Evolutionary conservation across 2,888 invertebrate species (phyloP), one percentile per base, ranked within the genome.

Genomic region (Callyntrura sp.): DNA sequence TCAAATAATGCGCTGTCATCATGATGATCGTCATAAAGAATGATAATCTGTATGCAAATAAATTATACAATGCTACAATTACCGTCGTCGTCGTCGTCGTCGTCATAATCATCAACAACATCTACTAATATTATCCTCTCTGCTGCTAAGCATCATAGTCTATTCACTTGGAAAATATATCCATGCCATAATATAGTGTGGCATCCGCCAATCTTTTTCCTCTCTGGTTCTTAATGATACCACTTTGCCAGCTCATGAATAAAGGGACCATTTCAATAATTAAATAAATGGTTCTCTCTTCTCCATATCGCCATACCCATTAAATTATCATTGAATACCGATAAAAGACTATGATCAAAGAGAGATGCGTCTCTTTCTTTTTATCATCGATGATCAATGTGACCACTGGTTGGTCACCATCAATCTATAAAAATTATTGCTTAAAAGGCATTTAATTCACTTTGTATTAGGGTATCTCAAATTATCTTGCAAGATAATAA

Each of bases 311-410:
- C 48, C 45, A 48, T 76, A 17, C 51, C 51, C 78, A 78, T 78
- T 51, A 78, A 78, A 78, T 78, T 78, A 78, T 78, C 55, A 78
- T 78, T 78, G 78, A 78, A 78, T 78, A 78, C 51, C 78, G 28
- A 55, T 78, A 78, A 78, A 55, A 76, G 23, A 25, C 25, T 23
- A 51, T 51, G 48, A 73, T 73, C 45, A 65, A 65, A 65, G 65
- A 35, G 28, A n/a, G 70, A 45, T 70, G 43, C n/a, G 62, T 70
- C 35, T 35, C 35, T 35, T 35, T 35, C 6, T 35, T 35, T 35
- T 70, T n/a, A 45, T 20, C 70, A 20, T 45, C 43, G 2, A 6
- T 43, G 70, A 45, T 45, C 70, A 45, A 43, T 14, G 70, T 35
- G 68, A 68, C 35, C 35, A 35, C 3, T 35, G 35, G 35, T 35